Evolutionary conservation across 2,888 invertebrate species (phyloP).

Genomic region (Melipona beecheii): DNA sequence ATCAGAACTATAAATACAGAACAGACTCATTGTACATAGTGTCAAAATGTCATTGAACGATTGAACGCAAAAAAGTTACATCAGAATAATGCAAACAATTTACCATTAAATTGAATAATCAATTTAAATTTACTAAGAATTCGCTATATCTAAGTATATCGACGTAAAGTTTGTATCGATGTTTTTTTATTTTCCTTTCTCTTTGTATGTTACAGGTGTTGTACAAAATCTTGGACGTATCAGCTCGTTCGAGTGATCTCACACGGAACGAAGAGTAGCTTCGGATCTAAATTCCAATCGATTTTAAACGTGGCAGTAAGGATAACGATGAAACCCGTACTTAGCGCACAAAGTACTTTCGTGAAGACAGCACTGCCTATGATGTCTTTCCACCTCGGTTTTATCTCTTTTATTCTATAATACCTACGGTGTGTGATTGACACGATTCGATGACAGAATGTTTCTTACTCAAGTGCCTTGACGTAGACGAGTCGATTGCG

Average conservation of each 20-base stretch:
- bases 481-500: background rate
- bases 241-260: conserved; percentile 44
- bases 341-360: conserved; percentile 59
- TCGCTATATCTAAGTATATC: background rate
- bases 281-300: conserved; percentile 13
- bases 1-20: too few relatives aligned
- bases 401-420: background rate
- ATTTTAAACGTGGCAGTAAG: conserved; percentile 7
- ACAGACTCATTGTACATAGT: too few relatives aligned
- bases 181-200: too few relatives aligned
- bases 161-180: too few relatives aligned
- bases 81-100: too few relatives aligned
- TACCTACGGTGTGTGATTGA: background rate
- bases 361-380: conserved; percentile 38
- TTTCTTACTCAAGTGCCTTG: conserved; percentile 1
- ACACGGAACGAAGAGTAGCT: conserved; percentile 16
- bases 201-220: conserved; percentile 47
- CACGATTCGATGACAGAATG: background rate
- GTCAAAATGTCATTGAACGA: too few relatives aligned
- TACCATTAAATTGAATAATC: background rate
- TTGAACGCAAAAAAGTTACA: too few relatives aligned
- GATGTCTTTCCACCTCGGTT: conserved; percentile 36
- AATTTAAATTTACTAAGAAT: background rate
- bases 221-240: background rate
- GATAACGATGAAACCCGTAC: conserved; percentile 43